phyloP scores from a whole-genome alignment of 2,888 invertebrate genomes.

The Ormyrus rosae region DNA sequence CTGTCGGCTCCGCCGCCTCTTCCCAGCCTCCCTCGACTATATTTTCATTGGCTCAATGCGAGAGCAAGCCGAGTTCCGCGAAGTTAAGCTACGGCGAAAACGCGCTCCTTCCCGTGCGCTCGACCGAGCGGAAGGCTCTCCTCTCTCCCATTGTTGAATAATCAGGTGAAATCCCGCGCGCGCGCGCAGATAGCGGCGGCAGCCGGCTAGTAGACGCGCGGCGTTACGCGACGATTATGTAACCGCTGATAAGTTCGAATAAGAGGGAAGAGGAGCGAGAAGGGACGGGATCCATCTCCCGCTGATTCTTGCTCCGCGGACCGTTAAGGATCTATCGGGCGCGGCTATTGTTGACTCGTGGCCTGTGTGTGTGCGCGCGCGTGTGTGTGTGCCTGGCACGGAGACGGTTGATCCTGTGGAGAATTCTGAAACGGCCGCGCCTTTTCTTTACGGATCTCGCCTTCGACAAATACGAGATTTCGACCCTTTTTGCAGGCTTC shows the following conservation, averaged over 20 bases:
- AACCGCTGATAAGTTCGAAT: slow-evolving; percentile 44
- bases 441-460: slow-evolving; percentile 55
- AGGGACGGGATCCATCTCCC: slow-evolving; percentile 8
- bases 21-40: too few relatives aligned
- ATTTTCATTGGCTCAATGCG: too few relatives aligned
- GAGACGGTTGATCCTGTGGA: slow-evolving; percentile 27
- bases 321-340: slow-evolving; percentile 33
- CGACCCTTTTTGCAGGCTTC: slow-evolving; percentile 33
- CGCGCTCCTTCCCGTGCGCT: background rate
- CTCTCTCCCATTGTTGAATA: slow-evolving; percentile 39
- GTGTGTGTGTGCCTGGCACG: background rate
- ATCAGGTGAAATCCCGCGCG: slow-evolving; percentile 48
- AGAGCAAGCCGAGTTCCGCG: too few relatives aligned
- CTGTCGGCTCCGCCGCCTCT: too few relatives aligned
- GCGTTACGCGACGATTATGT: slow-evolving; percentile 47
- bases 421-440: slow-evolving; percentile 40
- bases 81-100: too few relatives aligned
- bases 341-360: slow-evolving; percentile 32
- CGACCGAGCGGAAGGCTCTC: background rate
- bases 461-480: slow-evolving; percentile 24
- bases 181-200: slow-evolving; percentile 27
- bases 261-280: slow-evolving; percentile 4
- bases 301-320: slow-evolving; percentile 40
- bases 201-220: background rate
- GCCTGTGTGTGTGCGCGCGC: background rate